Evolutionary conservation across 1,140 invertebrate genomes (phyloP).

Genomic region (Portunus trituberculatus): DNA sequence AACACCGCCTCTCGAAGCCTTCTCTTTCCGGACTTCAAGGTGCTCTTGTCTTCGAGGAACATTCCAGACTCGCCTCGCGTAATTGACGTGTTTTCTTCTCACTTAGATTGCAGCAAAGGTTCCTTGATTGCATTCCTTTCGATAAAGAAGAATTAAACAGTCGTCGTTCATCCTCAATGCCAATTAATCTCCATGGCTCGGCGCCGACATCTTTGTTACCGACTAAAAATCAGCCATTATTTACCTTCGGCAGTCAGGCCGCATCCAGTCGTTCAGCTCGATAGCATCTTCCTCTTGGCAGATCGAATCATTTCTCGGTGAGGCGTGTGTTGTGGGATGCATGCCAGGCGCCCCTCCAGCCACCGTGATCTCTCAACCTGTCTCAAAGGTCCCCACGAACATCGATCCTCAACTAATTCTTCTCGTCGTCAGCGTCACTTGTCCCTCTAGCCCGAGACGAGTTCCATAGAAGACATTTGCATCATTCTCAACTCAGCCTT

Average conservation of each 20-base stretch:
- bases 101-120: background rate
- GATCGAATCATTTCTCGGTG: slow-evolving; percentile 1
- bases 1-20: too few species aligned
- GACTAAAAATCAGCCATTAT: slow-evolving; percentile 2
- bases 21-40: too few species aligned
- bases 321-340: background rate
- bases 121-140: background rate
- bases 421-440: background rate
- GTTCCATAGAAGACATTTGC: background rate
- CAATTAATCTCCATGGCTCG: background rate
- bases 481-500: background rate
- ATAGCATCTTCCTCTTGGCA: background rate
- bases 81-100: background rate
- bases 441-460: background rate
- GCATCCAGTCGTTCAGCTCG: background rate
- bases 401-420: background rate
- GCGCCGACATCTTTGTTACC: slow-evolving; percentile 8
- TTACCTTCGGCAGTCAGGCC: background rate
- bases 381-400: slow-evolving; percentile 8
- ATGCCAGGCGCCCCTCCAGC: background rate
- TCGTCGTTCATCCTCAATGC: background rate
- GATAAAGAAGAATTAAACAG: slow-evolving; percentile 6
- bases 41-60: too few species aligned
- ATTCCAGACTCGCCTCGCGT: background rate
- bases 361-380: background rate